Conservation (phyloP, 2,797 vertebrate species). For the Chloroceryle inda region DNA sequence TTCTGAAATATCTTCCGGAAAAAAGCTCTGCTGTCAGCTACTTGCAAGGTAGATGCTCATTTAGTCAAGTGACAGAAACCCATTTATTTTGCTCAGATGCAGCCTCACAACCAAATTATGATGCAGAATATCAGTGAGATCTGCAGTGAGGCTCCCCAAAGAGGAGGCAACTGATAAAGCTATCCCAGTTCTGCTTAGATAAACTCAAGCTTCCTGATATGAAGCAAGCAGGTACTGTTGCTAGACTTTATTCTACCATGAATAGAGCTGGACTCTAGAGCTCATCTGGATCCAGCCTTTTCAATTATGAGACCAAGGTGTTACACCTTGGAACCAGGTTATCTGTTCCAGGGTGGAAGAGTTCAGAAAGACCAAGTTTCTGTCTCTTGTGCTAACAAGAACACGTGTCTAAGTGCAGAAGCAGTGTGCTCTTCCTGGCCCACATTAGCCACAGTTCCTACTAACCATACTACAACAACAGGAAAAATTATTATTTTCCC, state of each 20-base stretch:
- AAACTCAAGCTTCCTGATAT: background rate
- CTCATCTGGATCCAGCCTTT: background rate
- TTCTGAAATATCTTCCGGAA: background rate
- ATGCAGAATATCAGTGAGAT: background rate
- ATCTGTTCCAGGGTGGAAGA: background rate
- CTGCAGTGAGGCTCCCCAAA: background rate
- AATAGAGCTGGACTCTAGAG: background rate
- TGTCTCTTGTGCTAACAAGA: background rate
- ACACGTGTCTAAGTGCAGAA: fast-evolving
- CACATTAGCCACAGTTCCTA: background rate
- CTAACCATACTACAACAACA: background rate
- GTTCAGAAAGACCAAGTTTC: background rate
- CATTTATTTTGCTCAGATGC: background rate
- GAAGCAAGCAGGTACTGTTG: background rate
- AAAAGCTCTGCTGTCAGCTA: background rate
- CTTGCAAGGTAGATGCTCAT: background rate
- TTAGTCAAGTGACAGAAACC: background rate
- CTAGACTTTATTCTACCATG: background rate
- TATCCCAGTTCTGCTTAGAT: background rate
- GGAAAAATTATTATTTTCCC: background rate
- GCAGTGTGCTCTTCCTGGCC: background rate
- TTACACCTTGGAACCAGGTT: background rate
- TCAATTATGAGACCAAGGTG: fast-evolving
- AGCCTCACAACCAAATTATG: background rate
- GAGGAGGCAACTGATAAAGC: background rate